phyloP scores from a whole-genome alignment of 2,797 vertebrate species.

The Manis javanica region DNA sequence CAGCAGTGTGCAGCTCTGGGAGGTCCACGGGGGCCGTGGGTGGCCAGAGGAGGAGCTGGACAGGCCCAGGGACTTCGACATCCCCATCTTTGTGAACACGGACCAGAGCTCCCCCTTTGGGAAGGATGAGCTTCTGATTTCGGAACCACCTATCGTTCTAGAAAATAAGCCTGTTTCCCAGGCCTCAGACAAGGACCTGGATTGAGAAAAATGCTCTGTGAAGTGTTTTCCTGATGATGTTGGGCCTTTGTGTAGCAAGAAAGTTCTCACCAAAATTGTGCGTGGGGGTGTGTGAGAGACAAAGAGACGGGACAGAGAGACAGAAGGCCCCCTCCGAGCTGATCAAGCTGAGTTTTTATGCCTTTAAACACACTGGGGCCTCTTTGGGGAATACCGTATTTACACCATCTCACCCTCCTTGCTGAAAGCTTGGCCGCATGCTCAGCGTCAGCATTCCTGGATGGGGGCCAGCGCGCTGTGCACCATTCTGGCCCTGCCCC shows the following conservation, averaged over 20 bases:
- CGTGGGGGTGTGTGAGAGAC: background rate
- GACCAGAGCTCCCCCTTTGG: slow-evolving; percentile 90
- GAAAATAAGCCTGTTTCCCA: slow-evolving; percentile 86
- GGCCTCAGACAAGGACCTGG: slow-evolving; percentile 79
- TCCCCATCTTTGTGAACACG: slow-evolving; percentile 94
- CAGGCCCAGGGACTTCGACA: slow-evolving; percentile 90
- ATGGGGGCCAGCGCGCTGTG: background rate
- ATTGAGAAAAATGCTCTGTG: slow-evolving; percentile 76
- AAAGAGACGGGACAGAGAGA: background rate
- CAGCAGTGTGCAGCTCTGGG: slow-evolving; percentile 79
- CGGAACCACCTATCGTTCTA: slow-evolving; percentile 88
- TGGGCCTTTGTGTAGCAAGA: slow-evolving; percentile 8
- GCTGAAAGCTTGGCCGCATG: background rate
- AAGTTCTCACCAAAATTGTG: background rate
- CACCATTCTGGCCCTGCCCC: background rate
- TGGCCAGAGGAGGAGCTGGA: slow-evolving; percentile 83
- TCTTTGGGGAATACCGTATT: background rate
- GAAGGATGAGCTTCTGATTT: slow-evolving; percentile 92
- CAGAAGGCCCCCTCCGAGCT: background rate
- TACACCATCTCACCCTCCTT: background rate
- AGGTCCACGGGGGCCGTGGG: slow-evolving; percentile 79
- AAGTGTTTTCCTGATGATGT: background rate
- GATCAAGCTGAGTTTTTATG: background rate
- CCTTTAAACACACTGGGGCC: background rate
- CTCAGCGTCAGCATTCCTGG: accelerated